Percentiles rank a stretch among this genome's conserved stretches.
Conservation (phyloP, 1,140 invertebrate genomes). For the Sinella curviseta region DNA sequence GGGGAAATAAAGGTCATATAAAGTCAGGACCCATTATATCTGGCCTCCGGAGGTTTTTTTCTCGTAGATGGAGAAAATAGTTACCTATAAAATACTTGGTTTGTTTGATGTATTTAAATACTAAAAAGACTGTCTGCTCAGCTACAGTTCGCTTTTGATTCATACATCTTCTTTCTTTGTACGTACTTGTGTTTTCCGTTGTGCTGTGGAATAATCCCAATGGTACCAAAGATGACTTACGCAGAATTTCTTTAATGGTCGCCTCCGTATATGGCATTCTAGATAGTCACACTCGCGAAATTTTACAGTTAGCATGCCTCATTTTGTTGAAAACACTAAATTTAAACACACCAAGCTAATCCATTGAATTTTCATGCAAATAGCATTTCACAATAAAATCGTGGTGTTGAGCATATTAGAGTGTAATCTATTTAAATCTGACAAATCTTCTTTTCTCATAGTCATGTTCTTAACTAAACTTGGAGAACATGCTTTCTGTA, state of each 20-base stretch:
- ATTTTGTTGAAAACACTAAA: background rate
- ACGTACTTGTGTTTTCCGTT: conserved; percentile 60
- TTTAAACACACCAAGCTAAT: background rate
- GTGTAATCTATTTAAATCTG: too few species aligned
- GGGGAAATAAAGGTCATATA: too few species aligned
- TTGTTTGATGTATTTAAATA: conserved; percentile 1
- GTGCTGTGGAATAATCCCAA: conserved; percentile 78
- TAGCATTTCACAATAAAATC: background rate
- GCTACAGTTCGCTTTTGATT: background rate
- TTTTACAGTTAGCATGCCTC: conserved; percentile 49
- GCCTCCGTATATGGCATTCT: conserved; percentile 79
- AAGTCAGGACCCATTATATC: too few species aligned
- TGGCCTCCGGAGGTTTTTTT: too few species aligned
- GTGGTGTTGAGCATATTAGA: too few species aligned
- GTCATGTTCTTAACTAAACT: too few species aligned
- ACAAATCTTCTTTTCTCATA: too few species aligned
- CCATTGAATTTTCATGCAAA: background rate
- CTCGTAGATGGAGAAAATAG: too few species aligned
- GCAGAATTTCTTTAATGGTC: conserved; percentile 71
- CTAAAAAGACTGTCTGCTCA: background rate
- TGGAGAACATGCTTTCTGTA: background rate
- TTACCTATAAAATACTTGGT: too few species aligned
- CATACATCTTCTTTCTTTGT: conserved; percentile 61
- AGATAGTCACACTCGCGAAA: too few species aligned
- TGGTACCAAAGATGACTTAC: conserved; percentile 76